Conservation (phyloP, 1,140 invertebrate genomes). For the Achatina immaculata region DNA sequence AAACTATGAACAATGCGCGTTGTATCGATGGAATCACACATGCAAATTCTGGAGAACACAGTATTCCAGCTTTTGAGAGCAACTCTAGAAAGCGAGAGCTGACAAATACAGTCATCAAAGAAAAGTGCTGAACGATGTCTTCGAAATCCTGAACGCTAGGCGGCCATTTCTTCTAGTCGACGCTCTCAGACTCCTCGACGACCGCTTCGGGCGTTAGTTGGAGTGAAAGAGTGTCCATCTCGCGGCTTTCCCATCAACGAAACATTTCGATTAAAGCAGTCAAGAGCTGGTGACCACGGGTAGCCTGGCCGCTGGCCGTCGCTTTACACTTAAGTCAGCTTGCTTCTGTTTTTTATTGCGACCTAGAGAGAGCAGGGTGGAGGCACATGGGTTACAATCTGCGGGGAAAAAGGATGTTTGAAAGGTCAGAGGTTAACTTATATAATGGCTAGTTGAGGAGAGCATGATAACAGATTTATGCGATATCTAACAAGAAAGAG, state of each 20-base stretch:
- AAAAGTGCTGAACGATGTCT: neutral
- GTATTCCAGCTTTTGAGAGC: too few relatives aligned
- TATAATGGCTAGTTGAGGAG: too few relatives aligned
- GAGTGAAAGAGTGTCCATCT: neutral
- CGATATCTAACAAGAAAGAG: too few relatives aligned
- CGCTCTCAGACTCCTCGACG: neutral
- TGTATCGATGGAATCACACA: too few relatives aligned
- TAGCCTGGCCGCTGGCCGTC: neutral
- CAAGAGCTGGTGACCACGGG: neutral
- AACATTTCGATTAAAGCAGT: neutral
- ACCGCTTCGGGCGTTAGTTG: neutral
- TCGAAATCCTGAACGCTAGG: neutral
- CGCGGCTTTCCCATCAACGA: neutral
- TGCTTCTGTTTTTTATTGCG: neutral
- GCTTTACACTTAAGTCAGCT: conserved; percentile 1
- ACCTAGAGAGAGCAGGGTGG: too few relatives aligned
- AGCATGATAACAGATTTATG: too few relatives aligned
- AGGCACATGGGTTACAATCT: too few relatives aligned
- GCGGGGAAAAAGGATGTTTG: too few relatives aligned
- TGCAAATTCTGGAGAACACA: too few relatives aligned
- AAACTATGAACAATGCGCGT: too few relatives aligned
- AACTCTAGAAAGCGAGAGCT: neutral
- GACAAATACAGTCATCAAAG: neutral
- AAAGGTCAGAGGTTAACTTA: too few relatives aligned
- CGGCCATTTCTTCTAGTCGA: neutral